These are phyloP conservation scores for Sapajus apella DNA, from an alignment of 2,113 vertebrate genomes.

Conservation along the genomic window DNA sequence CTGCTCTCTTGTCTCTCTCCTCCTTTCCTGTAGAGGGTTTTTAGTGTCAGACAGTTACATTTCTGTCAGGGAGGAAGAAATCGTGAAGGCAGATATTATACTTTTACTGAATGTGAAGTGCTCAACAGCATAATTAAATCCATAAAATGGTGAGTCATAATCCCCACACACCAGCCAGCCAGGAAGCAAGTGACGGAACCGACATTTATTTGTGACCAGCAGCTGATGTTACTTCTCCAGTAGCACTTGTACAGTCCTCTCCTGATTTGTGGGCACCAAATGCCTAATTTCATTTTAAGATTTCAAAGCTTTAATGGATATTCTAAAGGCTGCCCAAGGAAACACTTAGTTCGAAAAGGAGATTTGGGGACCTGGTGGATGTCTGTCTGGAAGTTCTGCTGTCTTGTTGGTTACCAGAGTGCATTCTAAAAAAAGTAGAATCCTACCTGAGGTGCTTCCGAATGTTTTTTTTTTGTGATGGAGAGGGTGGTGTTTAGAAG, in stretches of 20 bases:
- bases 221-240: background rate
- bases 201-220: background rate
- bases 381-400: slow-evolving; percentile 53
- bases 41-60: slow-evolving; percentile 1
- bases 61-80: slow-evolving; percentile 21
- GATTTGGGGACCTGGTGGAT: slow-evolving; percentile 36
- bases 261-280: background rate
- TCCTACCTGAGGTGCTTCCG: background rate
- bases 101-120: slow-evolving; percentile 4
- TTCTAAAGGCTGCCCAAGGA: slow-evolving; percentile 38
- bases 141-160: background rate
- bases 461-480: slow-evolving; percentile 1
- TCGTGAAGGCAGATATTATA: slow-evolving; percentile 54
- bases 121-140: slow-evolving; percentile 26
- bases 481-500: slow-evolving; percentile 26
- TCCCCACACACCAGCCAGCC: background rate
- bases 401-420: slow-evolving; percentile 34
- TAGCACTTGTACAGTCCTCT: background rate
- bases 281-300: background rate
- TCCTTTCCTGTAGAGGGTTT: background rate
- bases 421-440: slow-evolving; percentile 2
- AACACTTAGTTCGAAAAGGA: slow-evolving; percentile 19
- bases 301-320: slow-evolving; percentile 1
- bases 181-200: background rate
- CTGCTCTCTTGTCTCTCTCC: background rate